Base-by-base conservation (phyloP, 2,888 invertebrate species). In the Callyntrura sp. region DNA sequence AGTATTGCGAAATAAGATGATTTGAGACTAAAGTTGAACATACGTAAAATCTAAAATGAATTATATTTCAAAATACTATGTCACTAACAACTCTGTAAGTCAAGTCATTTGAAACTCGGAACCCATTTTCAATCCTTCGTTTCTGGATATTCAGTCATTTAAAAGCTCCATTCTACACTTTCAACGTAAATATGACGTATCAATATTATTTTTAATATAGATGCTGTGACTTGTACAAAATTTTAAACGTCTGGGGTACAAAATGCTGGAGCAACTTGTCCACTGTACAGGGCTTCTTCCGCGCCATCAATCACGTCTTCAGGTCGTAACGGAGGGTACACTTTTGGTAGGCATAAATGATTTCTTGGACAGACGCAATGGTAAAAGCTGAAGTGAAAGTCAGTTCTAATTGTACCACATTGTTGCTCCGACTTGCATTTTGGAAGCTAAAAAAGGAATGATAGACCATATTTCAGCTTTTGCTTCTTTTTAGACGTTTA, bases 341-440 rank as follows among this genome's bases (percentile, higher is more conserved):
- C 95, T 43, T 94, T 94, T 88, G 95, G 96, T 17, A 96, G 95
- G 93, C 96, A 96, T 43, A 96, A 95, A 93, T 96, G 95, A 11
- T 95, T 95, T 88, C 94, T 94, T 0, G 96, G 96, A 92, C 96
- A 97, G 28, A 95, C 94, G 91, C 96, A 96, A 8, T 95, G 95
- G 93, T 96, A 96, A 93, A 96, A 96, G 14, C 96, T 94, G 8
- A 96, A 95, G 90, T 95, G 95, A 9, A 95, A 94, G 92, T 96
- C 96, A n/a, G 95, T 94, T 92, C 95, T 95, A 9, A 96, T 95
- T 90, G 96, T 95, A 0, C 96, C 96, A 93, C 96, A 97, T 93
- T 96, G 95, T 55, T 96, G 96, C 0, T 95, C 94, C 0, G 94
- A 94, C 20, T 95, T 94, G 93, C 96, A 96, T 55, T 95, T 94